phyloP scores from a whole-genome alignment of 2,113 vertebrate species.

The Salvelinus fontinalis region DNA sequence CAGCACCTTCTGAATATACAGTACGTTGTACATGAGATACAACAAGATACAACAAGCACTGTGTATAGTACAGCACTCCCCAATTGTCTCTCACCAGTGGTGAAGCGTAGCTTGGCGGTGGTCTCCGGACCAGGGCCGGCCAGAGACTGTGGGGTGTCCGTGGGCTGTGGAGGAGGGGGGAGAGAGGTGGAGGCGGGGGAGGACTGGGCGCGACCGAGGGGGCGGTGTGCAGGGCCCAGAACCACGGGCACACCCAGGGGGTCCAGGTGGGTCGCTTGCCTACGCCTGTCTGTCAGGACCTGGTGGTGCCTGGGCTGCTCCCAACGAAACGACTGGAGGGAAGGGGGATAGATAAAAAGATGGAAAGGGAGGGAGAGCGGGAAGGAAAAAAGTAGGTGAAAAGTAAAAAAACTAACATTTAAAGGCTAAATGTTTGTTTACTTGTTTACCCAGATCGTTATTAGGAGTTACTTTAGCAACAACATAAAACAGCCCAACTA shows the following conservation, averaged over 20 bases:
- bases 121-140: constrained; percentile 72
- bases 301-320: constrained; percentile 71
- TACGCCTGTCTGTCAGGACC: constrained; percentile 54
- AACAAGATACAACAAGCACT: too few species aligned
- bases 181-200: constrained; percentile 85
- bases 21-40: too few species aligned
- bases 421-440: background rate
- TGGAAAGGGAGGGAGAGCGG: background rate
- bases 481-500: too few species aligned
- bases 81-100: constrained; percentile 78
- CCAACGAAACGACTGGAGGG: constrained; percentile 63
- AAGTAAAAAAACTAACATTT: background rate
- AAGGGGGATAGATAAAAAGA: background rate
- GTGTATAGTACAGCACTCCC: background rate
- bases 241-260: constrained; percentile 58
- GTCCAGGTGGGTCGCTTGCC: constrained; percentile 68
- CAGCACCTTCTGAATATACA: too few species aligned
- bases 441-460: too few species aligned
- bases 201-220: constrained; percentile 84
- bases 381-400: background rate
- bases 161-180: constrained; percentile 69
- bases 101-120: constrained; percentile 77
- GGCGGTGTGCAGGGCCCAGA: constrained; percentile 72
- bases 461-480: too few species aligned
- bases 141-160: constrained; percentile 61